phyloP scores from a whole-genome alignment of 2,113 vertebrate species.

The Condylura cristata region DNA sequence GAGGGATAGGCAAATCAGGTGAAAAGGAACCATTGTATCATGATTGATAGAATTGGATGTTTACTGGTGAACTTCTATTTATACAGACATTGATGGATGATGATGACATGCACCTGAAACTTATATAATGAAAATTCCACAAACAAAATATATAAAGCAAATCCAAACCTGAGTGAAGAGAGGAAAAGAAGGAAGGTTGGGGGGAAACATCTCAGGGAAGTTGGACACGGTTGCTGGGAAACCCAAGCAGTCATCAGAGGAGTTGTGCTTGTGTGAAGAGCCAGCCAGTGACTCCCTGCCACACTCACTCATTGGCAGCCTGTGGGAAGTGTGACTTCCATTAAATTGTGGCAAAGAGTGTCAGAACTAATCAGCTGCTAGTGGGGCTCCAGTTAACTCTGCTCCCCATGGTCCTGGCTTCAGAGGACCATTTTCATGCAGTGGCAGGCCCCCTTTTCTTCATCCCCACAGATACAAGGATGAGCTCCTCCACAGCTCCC shows the following conservation, averaged over 20 bases:
- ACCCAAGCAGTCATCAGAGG: not conserved
- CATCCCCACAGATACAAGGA: not conserved
- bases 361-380: not conserved
- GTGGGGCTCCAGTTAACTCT: not conserved
- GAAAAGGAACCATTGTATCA: too few species aligned
- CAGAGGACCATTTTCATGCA: fast-evolving
- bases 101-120: too few species aligned
- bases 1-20: too few species aligned
- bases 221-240: not conserved
- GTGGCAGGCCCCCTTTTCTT: not conserved
- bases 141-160: not conserved
- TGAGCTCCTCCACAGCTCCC: not conserved
- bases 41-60: too few species aligned
- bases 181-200: not conserved
- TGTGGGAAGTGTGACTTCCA: not conserved
- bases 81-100: too few species aligned
- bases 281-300: not conserved
- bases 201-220: not conserved
- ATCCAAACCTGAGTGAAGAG: not conserved
- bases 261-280: not conserved
- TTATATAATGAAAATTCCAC: too few species aligned
- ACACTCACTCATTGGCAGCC: fast-evolving
- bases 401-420: fast-evolving
- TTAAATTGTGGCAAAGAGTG: fast-evolving
- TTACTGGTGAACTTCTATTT: too few species aligned